These are phyloP conservation scores for Ichneumoninae sp. DNA, from an alignment of 2,888 invertebrate genomes.

Conservation along the genomic window DNA sequence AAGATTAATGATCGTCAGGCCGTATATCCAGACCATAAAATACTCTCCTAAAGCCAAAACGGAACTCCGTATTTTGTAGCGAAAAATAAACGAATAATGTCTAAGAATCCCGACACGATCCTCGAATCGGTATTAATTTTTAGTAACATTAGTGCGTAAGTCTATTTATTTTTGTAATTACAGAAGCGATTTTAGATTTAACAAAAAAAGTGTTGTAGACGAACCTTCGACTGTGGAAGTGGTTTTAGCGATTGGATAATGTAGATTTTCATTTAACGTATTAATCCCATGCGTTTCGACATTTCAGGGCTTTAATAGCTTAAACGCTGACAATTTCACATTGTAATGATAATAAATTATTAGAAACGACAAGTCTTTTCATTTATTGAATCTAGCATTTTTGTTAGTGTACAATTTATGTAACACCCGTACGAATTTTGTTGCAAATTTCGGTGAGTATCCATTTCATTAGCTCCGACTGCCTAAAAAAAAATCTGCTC, in stretches of 20 bases:
- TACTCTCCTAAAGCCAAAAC: background rate
- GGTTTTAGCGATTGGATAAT: conserved; percentile 27
- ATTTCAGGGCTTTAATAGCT: conserved; percentile 73
- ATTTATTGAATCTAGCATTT: conserved; percentile 49
- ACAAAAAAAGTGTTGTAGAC: conserved; percentile 10
- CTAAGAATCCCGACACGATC: background rate
- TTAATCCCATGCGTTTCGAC: conserved; percentile 57
- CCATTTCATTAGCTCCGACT: conserved; percentile 10
- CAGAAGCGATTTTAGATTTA: background rate
- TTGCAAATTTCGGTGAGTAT: conserved; percentile 39
- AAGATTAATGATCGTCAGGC: conserved; percentile 41
- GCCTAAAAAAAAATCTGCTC: background rate
- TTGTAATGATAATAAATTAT: conserved; percentile 76
- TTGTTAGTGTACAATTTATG: conserved; percentile 19
- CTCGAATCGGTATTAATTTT: conserved; percentile 26
- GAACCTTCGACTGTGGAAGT: conserved; percentile 27
- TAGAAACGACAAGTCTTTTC: conserved; percentile 69
- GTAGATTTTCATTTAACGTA: conserved; percentile 14
- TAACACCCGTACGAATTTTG: conserved; percentile 4
- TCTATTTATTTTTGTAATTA: conserved; percentile 56
- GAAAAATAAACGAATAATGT: background rate
- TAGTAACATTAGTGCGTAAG: conserved; percentile 43
- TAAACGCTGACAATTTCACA: conserved; percentile 50
- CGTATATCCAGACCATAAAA: conserved; percentile 22
- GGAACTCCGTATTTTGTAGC: conserved; percentile 11